These are phyloP conservation scores for Uromys caudimaculatus DNA, from an alignment of 2,797 vertebrate species.

Conservation along the genomic window DNA sequence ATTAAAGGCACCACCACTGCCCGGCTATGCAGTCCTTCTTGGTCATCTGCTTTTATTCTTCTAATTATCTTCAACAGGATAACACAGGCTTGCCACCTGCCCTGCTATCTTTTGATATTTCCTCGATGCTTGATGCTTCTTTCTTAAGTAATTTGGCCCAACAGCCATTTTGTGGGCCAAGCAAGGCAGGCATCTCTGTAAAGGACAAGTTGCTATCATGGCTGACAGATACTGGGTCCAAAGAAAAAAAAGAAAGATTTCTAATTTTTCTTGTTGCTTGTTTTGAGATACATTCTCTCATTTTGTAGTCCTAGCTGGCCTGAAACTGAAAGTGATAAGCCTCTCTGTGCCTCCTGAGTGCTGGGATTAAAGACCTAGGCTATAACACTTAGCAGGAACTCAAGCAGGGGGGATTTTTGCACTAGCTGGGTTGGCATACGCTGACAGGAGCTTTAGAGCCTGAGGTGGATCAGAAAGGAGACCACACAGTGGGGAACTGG, in stretches of 20 bases:
- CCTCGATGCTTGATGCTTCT: background rate
- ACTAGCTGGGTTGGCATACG: background rate
- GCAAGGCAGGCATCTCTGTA: background rate
- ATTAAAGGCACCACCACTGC: too few relatives aligned
- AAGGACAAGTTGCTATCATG: background rate
- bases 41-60: background rate
- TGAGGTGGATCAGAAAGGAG: background rate
- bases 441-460: background rate
- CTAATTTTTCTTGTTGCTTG: background rate
- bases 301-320: background rate
- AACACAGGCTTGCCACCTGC: background rate
- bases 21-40: background rate
- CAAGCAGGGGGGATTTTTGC: background rate
- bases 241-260: background rate
- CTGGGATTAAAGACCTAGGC: too few relatives aligned
- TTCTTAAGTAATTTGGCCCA: slow-evolving; percentile 24
- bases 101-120: background rate
- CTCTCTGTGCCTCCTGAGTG: background rate
- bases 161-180: background rate
- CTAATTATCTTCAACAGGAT: background rate
- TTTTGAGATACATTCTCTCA: background rate
- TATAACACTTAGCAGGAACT: background rate
- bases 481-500: background rate
- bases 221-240: background rate
- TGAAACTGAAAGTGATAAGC: background rate